These are phyloP conservation scores for Coelopa pilipes DNA, from an alignment of 2,888 invertebrate species.

Conservation along the genomic window DNA sequence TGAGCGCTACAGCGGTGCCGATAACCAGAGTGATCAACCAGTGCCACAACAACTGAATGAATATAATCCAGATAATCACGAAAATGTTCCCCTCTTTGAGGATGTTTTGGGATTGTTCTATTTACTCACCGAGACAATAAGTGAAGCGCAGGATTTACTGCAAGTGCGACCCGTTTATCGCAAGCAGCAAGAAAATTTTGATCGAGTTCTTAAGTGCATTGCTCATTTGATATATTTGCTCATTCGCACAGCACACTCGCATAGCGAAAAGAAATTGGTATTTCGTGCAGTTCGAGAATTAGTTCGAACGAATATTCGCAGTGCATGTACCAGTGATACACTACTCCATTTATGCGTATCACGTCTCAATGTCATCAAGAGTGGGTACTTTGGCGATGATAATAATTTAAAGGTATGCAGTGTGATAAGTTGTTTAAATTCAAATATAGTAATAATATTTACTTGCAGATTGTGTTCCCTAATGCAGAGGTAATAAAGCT, in stretches of 20 bases:
- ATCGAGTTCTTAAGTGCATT: slow-evolving; percentile 82
- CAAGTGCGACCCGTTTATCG: slow-evolving; percentile 76
- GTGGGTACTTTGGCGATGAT: slow-evolving; percentile 80
- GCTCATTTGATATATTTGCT: slow-evolving; percentile 81
- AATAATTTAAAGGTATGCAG: slow-evolving; percentile 67
- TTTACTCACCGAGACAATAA: slow-evolving; percentile 74
- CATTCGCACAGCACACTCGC: slow-evolving; percentile 70
- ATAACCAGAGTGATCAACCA: slow-evolving; percentile 41
- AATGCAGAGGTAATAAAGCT: slow-evolving; percentile 75
- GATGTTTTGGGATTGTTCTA: slow-evolving; percentile 79
- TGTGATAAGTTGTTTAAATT: neutral
- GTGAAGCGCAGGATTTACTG: slow-evolving; percentile 70
- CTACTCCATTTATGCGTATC: slow-evolving; percentile 86
- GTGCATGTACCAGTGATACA: slow-evolving; percentile 79
- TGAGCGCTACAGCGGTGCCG: slow-evolving; percentile 68
- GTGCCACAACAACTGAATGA: slow-evolving; percentile 41
- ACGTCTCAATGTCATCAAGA: slow-evolving; percentile 80
- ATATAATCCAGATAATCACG: slow-evolving; percentile 38
- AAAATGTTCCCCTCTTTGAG: slow-evolving; percentile 71
- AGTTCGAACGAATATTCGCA: slow-evolving; percentile 73
- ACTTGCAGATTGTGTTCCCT: slow-evolving; percentile 77
- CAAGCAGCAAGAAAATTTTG: slow-evolving; percentile 83
- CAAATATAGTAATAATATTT: neutral
- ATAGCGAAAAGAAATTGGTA: slow-evolving; percentile 68
- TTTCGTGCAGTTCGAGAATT: slow-evolving; percentile 67